phyloP scores from a whole-genome alignment of 1,140 invertebrate genomes.

The Drosophila subpulchrella region DNA sequence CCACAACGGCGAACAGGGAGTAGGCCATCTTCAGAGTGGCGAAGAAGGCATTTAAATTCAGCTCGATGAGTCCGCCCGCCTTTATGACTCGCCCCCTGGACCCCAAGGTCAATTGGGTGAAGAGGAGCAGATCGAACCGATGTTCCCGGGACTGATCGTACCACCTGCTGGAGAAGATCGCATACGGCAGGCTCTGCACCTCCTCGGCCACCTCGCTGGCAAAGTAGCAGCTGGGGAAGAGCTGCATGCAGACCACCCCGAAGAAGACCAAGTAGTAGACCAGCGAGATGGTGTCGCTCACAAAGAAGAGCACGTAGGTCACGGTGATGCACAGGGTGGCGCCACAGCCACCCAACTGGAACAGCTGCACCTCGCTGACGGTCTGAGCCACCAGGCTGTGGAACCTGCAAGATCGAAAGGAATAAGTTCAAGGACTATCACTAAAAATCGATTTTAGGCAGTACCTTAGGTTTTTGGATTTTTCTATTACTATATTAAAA shows the following conservation, averaged over 20 bases:
- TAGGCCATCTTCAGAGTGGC: conserved; percentile 72
- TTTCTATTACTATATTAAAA: too few species aligned
- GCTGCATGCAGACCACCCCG: conserved; percentile 50
- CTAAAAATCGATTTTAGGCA: too few species aligned
- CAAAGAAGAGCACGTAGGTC: conserved; percentile 59
- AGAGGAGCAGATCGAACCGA: conserved; percentile 42
- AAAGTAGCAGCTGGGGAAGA: conserved; percentile 73
- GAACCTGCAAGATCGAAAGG: conserved; percentile 18
- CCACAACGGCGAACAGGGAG: conserved; percentile 64
- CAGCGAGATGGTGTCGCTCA: conserved; percentile 31
- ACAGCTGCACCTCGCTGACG: conserved; percentile 50
- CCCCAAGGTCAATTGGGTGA: conserved; percentile 50
- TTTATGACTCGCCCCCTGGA: conserved; percentile 23
- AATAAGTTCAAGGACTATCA: too few species aligned
- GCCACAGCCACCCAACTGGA: conserved; percentile 53
- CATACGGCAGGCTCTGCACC: conserved; percentile 45
- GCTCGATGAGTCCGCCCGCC: conserved; percentile 58
- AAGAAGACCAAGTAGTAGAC: conserved; percentile 54
- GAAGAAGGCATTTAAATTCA: conserved; percentile 67
- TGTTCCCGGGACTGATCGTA: conserved; percentile 26
- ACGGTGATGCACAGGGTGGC: conserved; percentile 63
- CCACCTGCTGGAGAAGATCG: conserved; percentile 72
- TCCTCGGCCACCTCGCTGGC: conserved; percentile 61
- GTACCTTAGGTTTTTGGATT: too few species aligned
- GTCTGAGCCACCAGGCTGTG: conserved; percentile 25